A percentile compares a stretch with the other conserved stretches of the same genome.
phyloP scores from a whole-genome alignment of 2,113 vertebrate species.

The Otolemur garnettii region DNA sequence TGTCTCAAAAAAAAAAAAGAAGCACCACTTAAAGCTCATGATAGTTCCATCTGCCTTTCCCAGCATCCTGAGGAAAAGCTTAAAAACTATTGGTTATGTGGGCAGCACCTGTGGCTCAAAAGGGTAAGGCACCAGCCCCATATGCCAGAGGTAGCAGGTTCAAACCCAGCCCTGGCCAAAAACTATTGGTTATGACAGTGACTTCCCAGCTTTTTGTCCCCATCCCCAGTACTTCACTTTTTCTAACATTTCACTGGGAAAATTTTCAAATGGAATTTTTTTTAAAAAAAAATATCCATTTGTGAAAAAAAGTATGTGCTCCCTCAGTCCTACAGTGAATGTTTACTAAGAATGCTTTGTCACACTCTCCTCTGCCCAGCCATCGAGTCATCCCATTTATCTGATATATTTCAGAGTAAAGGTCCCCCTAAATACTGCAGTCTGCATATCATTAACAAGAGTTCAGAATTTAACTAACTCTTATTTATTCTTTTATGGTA shows the following conservation, averaged over 20 bases:
- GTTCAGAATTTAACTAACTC: not conserved
- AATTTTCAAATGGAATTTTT: not conserved
- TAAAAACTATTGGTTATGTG: not conserved
- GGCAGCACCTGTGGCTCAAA: too few relatives aligned
- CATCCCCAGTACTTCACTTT: not conserved
- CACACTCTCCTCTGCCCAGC: not conserved
- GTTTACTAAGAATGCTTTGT: not conserved
- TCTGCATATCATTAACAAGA: not conserved
- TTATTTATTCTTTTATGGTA: constrained; percentile 6
- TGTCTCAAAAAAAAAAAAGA: too few relatives aligned
- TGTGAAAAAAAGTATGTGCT: not conserved
- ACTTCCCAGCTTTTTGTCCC: not conserved
- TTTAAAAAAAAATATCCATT: not conserved
- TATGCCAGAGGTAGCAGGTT: too few relatives aligned
- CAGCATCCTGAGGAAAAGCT: not conserved
- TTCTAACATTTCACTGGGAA: not conserved
- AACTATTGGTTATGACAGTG: not conserved
- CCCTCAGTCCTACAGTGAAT: not conserved
- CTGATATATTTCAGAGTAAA: not conserved
- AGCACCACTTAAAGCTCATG: not conserved
- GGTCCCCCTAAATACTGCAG: not conserved
- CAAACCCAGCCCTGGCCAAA: too few relatives aligned
- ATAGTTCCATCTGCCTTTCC: not conserved
- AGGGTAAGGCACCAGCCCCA: too few relatives aligned
- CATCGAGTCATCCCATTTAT: not conserved